phyloP scores from a whole-genome alignment of 2,797 vertebrate species.

The Peromyscus aztecus region DNA sequence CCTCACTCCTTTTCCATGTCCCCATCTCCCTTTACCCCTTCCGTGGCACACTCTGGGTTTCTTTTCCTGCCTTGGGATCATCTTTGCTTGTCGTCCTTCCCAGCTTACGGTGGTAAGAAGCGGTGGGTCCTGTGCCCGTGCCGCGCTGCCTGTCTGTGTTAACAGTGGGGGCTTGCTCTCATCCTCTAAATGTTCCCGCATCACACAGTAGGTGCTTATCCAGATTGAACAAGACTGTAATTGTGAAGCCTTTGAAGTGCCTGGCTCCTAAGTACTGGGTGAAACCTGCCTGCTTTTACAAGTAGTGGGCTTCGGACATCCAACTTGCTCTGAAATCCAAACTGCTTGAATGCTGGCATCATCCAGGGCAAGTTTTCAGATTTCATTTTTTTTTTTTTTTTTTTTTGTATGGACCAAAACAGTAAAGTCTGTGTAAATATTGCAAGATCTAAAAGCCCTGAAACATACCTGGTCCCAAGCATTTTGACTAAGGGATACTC shows the following conservation, averaged over 20 bases:
- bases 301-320: background rate
- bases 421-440: background rate
- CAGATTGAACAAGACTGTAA: background rate
- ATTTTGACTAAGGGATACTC: background rate
- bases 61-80: background rate
- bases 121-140: background rate
- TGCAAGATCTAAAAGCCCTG: background rate
- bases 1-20: background rate
- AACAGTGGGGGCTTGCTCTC: background rate
- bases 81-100: background rate
- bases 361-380: background rate
- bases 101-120: no score
- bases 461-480: background rate
- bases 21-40: background rate
- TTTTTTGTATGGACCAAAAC: no score
- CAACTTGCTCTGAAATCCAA: background rate
- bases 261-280: background rate
- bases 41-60: no score
- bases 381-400: no score
- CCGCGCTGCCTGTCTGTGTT: background rate
- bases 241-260: background rate
- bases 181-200: background rate
- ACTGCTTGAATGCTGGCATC: background rate
- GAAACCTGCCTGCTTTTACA: background rate
- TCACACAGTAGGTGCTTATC: background rate